Conservation (phyloP, 1,140 invertebrate genomes). For the Drosophila aff. region DNA sequence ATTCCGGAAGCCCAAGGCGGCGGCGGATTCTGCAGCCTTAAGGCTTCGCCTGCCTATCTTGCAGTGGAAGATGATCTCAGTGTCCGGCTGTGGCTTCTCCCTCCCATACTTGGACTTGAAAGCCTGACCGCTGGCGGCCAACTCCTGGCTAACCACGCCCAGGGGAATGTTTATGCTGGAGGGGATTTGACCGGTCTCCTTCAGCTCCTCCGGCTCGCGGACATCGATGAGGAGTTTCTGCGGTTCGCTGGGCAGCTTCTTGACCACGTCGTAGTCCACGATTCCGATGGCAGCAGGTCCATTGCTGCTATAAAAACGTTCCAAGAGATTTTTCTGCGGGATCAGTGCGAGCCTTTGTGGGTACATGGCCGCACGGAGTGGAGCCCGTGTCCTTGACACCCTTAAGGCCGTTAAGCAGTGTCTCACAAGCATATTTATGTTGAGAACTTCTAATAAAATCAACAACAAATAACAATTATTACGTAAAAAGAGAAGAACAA, state of each 20-base stretch:
- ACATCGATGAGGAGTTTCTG: slow-evolving; percentile 88
- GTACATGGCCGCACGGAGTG: background rate
- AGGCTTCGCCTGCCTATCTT: slow-evolving; percentile 87
- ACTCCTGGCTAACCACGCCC: slow-evolving; percentile 81
- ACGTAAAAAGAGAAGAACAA: slow-evolving; percentile 57
- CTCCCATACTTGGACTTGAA: slow-evolving; percentile 85
- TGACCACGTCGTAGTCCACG: slow-evolving; percentile 86
- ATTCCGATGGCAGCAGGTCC: slow-evolving; percentile 51
- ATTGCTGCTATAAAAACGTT: slow-evolving; percentile 34
- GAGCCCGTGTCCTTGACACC: background rate
- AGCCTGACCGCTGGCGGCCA: slow-evolving; percentile 70
- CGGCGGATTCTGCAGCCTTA: slow-evolving; percentile 86
- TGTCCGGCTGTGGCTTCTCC: slow-evolving; percentile 86
- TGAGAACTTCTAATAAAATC: background rate
- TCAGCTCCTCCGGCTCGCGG: slow-evolving; percentile 88
- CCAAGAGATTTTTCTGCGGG: background rate
- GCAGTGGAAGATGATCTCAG: slow-evolving; percentile 88
- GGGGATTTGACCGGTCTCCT: slow-evolving; percentile 88
- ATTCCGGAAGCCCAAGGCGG: slow-evolving; percentile 87
- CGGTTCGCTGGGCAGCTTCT: slow-evolving; percentile 82
- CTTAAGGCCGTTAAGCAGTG: slow-evolving; percentile 19
- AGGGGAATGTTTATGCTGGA: slow-evolving; percentile 90
- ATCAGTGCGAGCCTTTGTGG: background rate
- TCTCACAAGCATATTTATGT: slow-evolving; percentile 40
- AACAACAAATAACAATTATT: slow-evolving; percentile 45